Conservation (phyloP, 2,888 invertebrate genomes). For the Ichneumoninae sp. region DNA sequence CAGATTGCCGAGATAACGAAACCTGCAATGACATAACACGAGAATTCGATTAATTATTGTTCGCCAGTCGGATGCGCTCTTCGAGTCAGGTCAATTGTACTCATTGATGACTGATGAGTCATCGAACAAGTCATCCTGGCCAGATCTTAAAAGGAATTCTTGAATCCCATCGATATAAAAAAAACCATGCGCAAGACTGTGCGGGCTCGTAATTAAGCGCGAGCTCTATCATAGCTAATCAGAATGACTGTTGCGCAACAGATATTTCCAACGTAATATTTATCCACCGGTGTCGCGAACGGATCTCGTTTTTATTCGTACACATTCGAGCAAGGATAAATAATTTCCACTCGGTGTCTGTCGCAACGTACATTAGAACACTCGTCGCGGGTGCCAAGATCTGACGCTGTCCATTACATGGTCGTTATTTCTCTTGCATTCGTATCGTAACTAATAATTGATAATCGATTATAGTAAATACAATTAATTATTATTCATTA, state of each 20-base stretch:
- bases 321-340: conserved; percentile 5
- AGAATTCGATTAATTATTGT: conserved; percentile 11
- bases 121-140: background rate
- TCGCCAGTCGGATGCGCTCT: background rate
- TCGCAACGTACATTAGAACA: background rate
- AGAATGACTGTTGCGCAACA: conserved; percentile 42
- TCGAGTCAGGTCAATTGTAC: conserved; percentile 3
- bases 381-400: background rate
- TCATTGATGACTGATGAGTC: conserved; percentile 6
- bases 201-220: conserved; percentile 20
- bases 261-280: conserved; percentile 21
- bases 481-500: background rate
- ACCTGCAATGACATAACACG: conserved; percentile 80
- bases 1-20: conserved; percentile 97
- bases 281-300: background rate
- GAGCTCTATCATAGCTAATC: conserved; percentile 21
- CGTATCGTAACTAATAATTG: background rate
- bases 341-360: conserved; percentile 15
- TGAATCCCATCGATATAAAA: background rate
- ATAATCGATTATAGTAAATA: background rate
- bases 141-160: background rate
- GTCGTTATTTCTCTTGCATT: background rate
- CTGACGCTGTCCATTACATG: background rate
- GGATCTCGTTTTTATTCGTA: conserved; percentile 44
- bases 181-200: background rate